Percentiles rank a stretch among this genome's conserved stretches.
These are phyloP conservation scores for Artibeus jamaicensis DNA, from an alignment of 2,797 vertebrate genomes.

Conservation along the genomic window DNA sequence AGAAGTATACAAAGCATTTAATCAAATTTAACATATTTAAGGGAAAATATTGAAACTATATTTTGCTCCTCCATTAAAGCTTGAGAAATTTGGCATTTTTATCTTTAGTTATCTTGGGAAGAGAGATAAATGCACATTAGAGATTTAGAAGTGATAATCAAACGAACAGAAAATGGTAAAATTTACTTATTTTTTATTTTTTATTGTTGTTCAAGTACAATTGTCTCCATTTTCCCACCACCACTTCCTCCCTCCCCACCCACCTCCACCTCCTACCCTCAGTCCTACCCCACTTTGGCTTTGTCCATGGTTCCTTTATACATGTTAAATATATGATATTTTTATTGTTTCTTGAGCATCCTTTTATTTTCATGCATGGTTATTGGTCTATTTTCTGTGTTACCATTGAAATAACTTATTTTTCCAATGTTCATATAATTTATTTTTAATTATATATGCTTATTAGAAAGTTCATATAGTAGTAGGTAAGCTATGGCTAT, in stretches of 20 bases:
- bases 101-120: neutral
- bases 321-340: neutral
- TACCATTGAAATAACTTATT: neutral
- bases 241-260: too few species aligned
- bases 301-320: too few species aligned
- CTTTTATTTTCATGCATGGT: neutral
- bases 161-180: neutral
- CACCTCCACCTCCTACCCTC: too few species aligned
- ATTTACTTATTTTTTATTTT: neutral
- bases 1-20: neutral
- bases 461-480: neutral
- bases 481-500: neutral
- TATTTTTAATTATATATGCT: neutral
- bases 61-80: neutral
- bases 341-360: neutral
- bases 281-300: too few species aligned
- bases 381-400: neutral
- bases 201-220: too few species aligned
- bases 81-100: neutral
- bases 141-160: neutral
- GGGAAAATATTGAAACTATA: neutral
- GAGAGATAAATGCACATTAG: neutral
- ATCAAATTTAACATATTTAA: neutral
- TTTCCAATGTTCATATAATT: neutral
- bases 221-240: too few species aligned